phyloP scores from a whole-genome alignment of 2,888 invertebrate genomes.

The Pammene aurita region DNA sequence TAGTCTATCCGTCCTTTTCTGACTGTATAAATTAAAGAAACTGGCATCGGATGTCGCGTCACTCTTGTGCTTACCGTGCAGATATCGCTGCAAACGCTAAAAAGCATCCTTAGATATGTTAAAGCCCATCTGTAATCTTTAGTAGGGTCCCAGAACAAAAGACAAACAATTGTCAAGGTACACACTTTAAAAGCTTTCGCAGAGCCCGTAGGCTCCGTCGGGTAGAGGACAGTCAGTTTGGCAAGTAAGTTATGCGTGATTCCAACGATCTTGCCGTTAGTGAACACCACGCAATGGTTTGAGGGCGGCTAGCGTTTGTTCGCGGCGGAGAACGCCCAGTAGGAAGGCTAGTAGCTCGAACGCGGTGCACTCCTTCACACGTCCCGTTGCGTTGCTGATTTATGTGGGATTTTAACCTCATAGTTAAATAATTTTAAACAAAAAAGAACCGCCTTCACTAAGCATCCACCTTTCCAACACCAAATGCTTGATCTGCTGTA shows the following conservation, averaged over 20 bases:
- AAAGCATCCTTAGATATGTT: too few species aligned
- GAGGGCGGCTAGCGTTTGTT: conserved; percentile 92
- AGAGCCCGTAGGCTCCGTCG: conserved; percentile 92
- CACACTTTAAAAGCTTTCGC: conserved; percentile 89
- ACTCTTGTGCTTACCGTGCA: too few species aligned
- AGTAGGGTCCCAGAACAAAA: too few species aligned
- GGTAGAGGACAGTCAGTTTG: conserved; percentile 94
- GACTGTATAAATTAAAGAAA: too few species aligned
- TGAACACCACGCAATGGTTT: conserved; percentile 94
- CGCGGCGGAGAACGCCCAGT: conserved; percentile 91
- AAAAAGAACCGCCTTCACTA: too few species aligned
- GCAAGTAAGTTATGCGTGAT: conserved; percentile 94
- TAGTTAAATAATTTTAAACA: neutral
- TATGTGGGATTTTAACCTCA: too few species aligned
- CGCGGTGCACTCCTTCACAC: conserved; percentile 95
- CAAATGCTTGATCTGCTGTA: too few species aligned
- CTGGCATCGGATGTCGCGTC: too few species aligned
- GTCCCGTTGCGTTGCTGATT: conserved; percentile 87
- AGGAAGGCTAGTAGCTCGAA: conserved; percentile 95
- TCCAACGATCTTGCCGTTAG: conserved; percentile 94
- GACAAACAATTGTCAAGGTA: neutral
- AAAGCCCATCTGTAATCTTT: too few species aligned
- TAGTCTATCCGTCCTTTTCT: too few species aligned
- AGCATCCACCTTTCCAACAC: too few species aligned
- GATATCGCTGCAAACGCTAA: too few species aligned